Base-by-base conservation (phyloP, 2,113 vertebrate species). In the Oncorhynchus clarkii region DNA sequence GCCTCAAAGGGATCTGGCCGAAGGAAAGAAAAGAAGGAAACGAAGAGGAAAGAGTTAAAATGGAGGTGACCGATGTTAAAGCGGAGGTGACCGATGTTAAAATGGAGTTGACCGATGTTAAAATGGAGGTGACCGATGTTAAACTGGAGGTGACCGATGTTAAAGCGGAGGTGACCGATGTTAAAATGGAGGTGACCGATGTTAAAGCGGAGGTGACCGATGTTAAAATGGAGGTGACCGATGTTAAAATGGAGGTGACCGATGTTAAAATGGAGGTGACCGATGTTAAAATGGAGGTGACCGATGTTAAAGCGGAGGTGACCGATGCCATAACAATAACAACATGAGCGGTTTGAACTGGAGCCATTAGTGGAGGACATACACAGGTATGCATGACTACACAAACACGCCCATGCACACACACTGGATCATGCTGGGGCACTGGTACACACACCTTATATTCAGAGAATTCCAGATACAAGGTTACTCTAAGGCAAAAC, bases 1-100 rank as follows among this genome's bases (percentile, higher is more conserved):
- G 98, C 96, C 87, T 99, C 97, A 91, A 99, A 99, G 34, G 97
- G 94, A 95, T 99, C 98, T 99, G 91, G 82, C 87, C 91, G 72
- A 75, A 9, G 4, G 59, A 62, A 12, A 62, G 59, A 24, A 62
- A n/a, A 13, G 49, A 29, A 45, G 79, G 26, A 80, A 49, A 34
- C 39, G 20, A 26, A 51, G 73, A 81, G 54, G 74, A 34, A 82
- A 71, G 69, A 64, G 34, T 60, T 68, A 18, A 57, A 66, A 76
- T 1, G 29, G 34, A 69, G 31, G 20, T 9, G n/a, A 22, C 4
- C 39, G 3, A 49, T 71, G 39, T 27, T 27, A 27, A 27, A 27
- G 2, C 2, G 26, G 26, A 27, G 26, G 2, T 27, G 26, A 27
- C 26, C 26, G 26, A 27, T 27, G 26, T 27, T 27, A 27, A 27